Percentiles rank a stretch among this genome's conserved stretches.
Evolutionary conservation across 2,113 vertebrate genomes (phyloP).

Genomic region (Motacilla alba): DNA sequence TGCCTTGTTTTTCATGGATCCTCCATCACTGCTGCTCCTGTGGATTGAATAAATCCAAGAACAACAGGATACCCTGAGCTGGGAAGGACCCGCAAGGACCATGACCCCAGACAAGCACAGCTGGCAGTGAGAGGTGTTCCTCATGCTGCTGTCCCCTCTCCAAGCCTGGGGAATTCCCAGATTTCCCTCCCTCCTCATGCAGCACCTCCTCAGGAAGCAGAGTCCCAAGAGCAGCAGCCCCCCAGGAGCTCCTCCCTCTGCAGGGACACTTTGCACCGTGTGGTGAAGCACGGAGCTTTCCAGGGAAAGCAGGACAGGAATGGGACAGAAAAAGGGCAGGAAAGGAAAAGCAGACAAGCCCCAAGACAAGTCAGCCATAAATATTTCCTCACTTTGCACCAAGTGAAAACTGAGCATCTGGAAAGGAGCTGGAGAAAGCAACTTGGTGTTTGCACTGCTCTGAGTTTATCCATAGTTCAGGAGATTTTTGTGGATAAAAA

Average conservation of each 20-base stretch:
- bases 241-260: not conserved
- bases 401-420: not conserved
- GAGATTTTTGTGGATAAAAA: not conserved
- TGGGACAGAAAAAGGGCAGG: not conserved
- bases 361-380: not conserved
- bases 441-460: not conserved
- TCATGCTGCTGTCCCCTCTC: not conserved
- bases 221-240: not conserved
- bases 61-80: not conserved
- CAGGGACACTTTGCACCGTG: not conserved
- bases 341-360: not conserved
- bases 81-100: not conserved
- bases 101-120: rapidly evolving
- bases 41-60: not conserved
- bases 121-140: not conserved
- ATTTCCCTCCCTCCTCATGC: not conserved
- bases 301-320: constrained; percentile 17
- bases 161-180: not conserved
- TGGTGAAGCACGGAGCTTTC: constrained; percentile 31
- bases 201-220: not conserved
- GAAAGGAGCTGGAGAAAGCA: not conserved
- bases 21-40: not conserved
- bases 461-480: not conserved
- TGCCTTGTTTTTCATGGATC: not conserved
- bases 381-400: not conserved